phyloP scores from a whole-genome alignment of 2,888 invertebrate genomes.

The Dynastes tityus region DNA sequence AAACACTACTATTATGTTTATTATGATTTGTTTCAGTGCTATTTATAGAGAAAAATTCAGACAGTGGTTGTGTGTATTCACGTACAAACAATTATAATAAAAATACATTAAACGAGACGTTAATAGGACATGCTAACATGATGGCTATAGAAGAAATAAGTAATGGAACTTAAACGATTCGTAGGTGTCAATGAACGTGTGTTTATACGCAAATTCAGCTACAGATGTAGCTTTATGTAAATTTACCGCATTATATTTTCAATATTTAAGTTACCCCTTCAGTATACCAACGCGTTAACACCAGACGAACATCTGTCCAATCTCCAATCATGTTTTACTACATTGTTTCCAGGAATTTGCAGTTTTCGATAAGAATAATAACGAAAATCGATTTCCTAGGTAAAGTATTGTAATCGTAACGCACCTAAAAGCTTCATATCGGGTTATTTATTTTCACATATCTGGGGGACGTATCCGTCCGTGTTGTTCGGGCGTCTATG shows the following conservation, averaged over 20 bases:
- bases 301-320: not conserved
- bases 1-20: no score
- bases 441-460: constrained; percentile 24
- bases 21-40: no score
- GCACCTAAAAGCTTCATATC: not conserved
- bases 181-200: constrained; percentile 2
- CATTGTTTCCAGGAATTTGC: not conserved
- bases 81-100: no score
- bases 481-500: constrained; percentile 21
- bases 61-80: no score
- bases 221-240: constrained; percentile 12
- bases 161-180: not conserved
- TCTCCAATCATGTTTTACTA: not conserved
- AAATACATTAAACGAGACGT: no score
- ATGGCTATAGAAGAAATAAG: not conserved
- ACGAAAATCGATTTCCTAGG: not conserved
- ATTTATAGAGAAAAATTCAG: no score
- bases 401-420: not conserved
- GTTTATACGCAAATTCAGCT: not conserved
- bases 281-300: no score
- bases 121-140: no score
- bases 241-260: not conserved
- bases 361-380: not conserved
- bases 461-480: constrained; percentile 28
- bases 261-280: not conserved